Conservation (phyloP, 2,888 invertebrate genomes). For the Ferdinandea cuprea region DNA sequence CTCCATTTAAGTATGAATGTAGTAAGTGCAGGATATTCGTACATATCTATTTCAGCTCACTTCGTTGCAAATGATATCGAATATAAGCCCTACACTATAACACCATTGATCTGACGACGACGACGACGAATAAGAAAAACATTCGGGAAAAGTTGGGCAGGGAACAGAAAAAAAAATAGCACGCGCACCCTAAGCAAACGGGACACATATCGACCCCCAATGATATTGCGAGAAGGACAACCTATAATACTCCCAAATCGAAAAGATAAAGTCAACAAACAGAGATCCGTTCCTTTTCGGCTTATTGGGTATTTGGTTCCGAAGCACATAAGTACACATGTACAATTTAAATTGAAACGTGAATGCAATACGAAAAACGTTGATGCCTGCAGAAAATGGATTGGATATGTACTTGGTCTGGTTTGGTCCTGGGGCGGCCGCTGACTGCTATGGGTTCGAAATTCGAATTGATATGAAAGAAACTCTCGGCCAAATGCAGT, state of each 20-base stretch:
- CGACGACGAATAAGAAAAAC: no score
- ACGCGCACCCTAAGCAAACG: slow-evolving; percentile 10
- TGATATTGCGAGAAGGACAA: slow-evolving; percentile 1
- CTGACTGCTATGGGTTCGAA: no score
- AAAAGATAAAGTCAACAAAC: slow-evolving; percentile 74
- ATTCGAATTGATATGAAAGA: slow-evolving; percentile 61
- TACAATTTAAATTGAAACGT: slow-evolving; percentile 75
- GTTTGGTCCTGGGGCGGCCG: slow-evolving; percentile 43
- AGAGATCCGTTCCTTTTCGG: slow-evolving; percentile 71
- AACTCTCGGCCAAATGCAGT: slow-evolving; percentile 57
- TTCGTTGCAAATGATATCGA: slow-evolving; percentile 66
- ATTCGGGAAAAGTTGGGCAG: slow-evolving; percentile 42
- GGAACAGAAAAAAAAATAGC: slow-evolving; percentile 15
- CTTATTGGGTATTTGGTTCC: slow-evolving; percentile 74
- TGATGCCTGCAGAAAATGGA: slow-evolving; percentile 68
- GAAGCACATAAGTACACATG: slow-evolving; percentile 74
- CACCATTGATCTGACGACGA: slow-evolving; percentile 60
- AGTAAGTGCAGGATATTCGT: slow-evolving; percentile 66
- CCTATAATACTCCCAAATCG: slow-evolving; percentile 53
- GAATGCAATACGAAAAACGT: slow-evolving; percentile 73
- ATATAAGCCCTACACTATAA: slow-evolving; percentile 65
- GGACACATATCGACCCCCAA: slow-evolving; percentile 3
- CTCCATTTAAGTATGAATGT: slow-evolving; percentile 50
- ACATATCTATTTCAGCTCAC: slow-evolving; percentile 67
- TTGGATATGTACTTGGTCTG: slow-evolving; percentile 12